Percentiles rank a stretch among this genome's conserved stretches.
Conservation (phyloP, 2,113 vertebrate genomes). For the Peromyscus polionotus region DNA sequence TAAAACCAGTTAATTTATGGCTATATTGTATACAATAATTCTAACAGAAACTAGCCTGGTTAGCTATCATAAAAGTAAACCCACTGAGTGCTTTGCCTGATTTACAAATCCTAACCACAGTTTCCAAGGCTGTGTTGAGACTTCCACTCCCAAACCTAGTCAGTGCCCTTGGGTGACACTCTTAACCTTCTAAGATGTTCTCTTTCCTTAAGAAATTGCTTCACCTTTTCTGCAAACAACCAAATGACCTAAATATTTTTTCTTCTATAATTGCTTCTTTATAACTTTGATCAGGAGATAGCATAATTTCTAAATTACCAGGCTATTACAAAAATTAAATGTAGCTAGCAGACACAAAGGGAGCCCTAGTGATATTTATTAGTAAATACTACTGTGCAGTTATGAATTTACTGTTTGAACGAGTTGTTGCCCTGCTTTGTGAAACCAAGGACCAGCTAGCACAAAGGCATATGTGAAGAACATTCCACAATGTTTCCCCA, state of each 20-base stretch:
- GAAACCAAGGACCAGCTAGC: fast-evolving
- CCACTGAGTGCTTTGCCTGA: no score
- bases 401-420: neutral
- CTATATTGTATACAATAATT: neutral
- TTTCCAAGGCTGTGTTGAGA: neutral
- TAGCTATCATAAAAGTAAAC: neutral
- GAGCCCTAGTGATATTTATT: neutral
- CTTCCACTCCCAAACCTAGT: neutral
- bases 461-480: neutral
- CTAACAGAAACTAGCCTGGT: neutral
- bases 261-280: neutral
- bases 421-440: neutral
- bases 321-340: neutral
- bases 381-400: neutral
- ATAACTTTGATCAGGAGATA: neutral
- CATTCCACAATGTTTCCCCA: fast-evolving
- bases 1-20: neutral
- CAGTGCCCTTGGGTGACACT: fast-evolving
- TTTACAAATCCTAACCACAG: neutral
- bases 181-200: no score
- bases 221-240: neutral
- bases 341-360: neutral
- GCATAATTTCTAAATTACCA: neutral
- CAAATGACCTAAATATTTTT: neutral
- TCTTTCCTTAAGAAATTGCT: fast-evolving